Percentiles rank a stretch among this genome's conserved stretches.
Conservation (phyloP, 2,113 vertebrate genomes). For the Tachysurus fulvidraco region DNA sequence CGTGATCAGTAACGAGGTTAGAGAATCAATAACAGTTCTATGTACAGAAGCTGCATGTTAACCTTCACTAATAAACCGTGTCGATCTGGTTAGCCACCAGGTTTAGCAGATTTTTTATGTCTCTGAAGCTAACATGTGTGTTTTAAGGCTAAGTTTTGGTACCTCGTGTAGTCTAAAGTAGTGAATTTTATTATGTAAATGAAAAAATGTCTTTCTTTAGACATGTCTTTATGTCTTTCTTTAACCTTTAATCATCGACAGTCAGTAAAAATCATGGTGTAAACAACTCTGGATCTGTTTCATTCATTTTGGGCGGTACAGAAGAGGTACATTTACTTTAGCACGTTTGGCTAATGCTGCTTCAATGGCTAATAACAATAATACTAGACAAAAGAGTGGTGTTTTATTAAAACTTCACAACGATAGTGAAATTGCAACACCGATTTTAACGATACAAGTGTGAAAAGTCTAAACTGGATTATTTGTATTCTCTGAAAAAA, state of each 20-base stretch:
- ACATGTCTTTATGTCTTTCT: background rate
- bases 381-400: too few relatives aligned
- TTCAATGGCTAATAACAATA: background rate
- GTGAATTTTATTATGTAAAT: background rate
- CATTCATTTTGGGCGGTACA: background rate
- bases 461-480: background rate
- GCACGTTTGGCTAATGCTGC: background rate
- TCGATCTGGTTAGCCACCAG: background rate
- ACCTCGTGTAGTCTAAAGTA: rapidly evolving
- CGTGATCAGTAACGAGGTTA: too few relatives aligned
- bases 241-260: background rate
- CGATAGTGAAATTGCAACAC: too few relatives aligned
- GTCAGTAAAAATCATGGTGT: background rate
- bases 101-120: background rate
- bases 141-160: background rate
- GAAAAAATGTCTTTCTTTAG: background rate
- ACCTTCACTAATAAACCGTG: too few relatives aligned
- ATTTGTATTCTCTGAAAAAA: background rate
- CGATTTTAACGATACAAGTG: background rate
- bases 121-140: background rate
- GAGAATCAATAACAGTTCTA: background rate
- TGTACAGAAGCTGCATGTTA: too few relatives aligned
- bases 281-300: background rate
- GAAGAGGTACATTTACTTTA: background rate
- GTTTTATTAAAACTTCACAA: background rate